Conservation (phyloP, 2,797 vertebrate species). For the Xerus rutilus region DNA sequence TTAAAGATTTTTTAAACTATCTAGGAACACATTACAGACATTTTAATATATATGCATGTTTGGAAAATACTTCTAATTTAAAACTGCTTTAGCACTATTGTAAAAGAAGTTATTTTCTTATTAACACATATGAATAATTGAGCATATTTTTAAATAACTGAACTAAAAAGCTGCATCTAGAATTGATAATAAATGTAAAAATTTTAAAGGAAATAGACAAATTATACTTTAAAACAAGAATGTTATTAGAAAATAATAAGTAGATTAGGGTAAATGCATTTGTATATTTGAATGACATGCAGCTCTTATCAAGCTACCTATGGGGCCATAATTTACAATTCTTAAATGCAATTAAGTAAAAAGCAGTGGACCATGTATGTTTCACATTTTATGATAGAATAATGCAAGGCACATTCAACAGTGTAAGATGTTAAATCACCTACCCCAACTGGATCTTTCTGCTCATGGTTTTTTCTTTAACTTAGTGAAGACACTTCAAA, state of each 20-base stretch:
- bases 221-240: slow-evolving; percentile 65
- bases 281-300: slow-evolving; percentile 64
- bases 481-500: slow-evolving; percentile 56
- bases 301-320: slow-evolving; percentile 60
- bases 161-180: slow-evolving; percentile 67
- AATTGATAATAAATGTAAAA: slow-evolving; percentile 58
- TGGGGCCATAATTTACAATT: slow-evolving; percentile 18
- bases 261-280: slow-evolving; percentile 55
- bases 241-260: slow-evolving; percentile 62
- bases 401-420: neutral
- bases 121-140: slow-evolving; percentile 61
- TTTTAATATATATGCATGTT: neutral
- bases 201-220: slow-evolving; percentile 66
- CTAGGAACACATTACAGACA: slow-evolving; percentile 11
- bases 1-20: no score
- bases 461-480: slow-evolving; percentile 59
- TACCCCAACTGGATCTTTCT: slow-evolving; percentile 19
- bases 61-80: slow-evolving; percentile 60
- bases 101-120: slow-evolving; percentile 34
- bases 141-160: slow-evolving; percentile 75
- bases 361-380: slow-evolving; percentile 7
- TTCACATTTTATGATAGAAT: slow-evolving; percentile 66
- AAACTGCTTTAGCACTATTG: neutral
- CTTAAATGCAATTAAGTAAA: slow-evolving; percentile 68
- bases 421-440: slow-evolving; percentile 50